Evolutionary conservation across 2,797 vertebrate genomes (phyloP).

Genomic region (Syngnathus acus): DNA sequence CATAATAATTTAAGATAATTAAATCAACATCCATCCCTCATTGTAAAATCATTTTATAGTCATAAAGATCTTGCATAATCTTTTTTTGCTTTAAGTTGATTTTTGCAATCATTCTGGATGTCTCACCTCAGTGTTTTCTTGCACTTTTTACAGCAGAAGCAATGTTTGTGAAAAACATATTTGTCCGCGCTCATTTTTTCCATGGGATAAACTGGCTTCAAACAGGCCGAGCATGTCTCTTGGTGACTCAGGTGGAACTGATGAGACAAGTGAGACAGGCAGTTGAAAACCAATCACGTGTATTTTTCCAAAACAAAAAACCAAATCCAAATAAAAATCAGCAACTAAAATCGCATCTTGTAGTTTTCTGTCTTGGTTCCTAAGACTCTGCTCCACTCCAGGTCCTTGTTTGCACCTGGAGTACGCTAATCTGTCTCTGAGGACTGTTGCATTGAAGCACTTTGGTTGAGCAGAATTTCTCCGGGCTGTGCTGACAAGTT

Average conservation of each 20-base stretch:
- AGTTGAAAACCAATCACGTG: slow-evolving; percentile 7
- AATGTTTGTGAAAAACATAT: slow-evolving; percentile 71
- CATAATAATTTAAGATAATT: not conserved
- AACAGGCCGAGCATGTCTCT: slow-evolving; percentile 72
- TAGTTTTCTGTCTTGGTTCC: slow-evolving; percentile 74
- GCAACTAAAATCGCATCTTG: slow-evolving; percentile 41
- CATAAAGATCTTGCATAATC: no score
- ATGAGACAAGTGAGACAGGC: slow-evolving; percentile 16
- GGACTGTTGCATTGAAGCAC: slow-evolving; percentile 41
- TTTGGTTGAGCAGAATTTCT: slow-evolving; percentile 48
- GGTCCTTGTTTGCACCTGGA: slow-evolving; percentile 73
- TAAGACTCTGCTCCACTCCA: slow-evolving; percentile 52
- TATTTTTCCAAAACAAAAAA: slow-evolving; percentile 11
- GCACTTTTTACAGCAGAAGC: slow-evolving; percentile 81
- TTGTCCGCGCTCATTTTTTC: slow-evolving; percentile 71
- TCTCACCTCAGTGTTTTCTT: slow-evolving; percentile 80
- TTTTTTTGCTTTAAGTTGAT: not conserved
- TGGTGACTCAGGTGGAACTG: slow-evolving; percentile 64
- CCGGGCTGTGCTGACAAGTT: slow-evolving; percentile 35
- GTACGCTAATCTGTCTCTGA: slow-evolving; percentile 66
- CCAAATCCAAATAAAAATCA: not conserved
- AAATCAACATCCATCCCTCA: not conserved
- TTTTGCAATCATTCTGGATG: not conserved
- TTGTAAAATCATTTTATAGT: not conserved
- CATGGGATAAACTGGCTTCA: slow-evolving; percentile 72